A percentile compares a stretch with the other conserved stretches of the same genome.
These are phyloP conservation scores for Scolopax bukidnonensis DNA, from an alignment of 2,797 vertebrate species.

Conservation along the genomic window DNA sequence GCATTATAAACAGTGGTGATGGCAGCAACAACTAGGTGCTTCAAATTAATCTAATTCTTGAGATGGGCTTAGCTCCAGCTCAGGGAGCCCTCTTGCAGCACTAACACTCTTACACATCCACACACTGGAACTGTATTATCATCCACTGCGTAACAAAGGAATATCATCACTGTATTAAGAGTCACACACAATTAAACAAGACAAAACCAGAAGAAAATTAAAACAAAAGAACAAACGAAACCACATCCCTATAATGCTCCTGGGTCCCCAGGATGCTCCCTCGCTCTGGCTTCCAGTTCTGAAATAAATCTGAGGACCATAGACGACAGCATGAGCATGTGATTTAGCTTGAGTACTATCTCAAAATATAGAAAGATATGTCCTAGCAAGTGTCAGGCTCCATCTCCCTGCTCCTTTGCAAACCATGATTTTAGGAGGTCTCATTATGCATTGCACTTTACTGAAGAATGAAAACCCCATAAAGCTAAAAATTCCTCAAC, in stretches of 20 bases:
- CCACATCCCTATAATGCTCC: neutral
- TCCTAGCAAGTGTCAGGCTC: neutral
- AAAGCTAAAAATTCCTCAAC: neutral
- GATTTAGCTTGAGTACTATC: neutral
- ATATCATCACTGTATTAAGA: slow-evolving; percentile 4
- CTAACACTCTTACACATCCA: neutral
- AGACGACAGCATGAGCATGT: neutral
- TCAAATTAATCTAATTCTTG: slow-evolving; percentile 32
- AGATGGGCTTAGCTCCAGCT: slow-evolving; percentile 44
- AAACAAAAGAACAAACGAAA: neutral
- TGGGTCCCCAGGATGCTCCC: slow-evolving; percentile 1
- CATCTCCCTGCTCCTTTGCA: neutral
- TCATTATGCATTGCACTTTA: neutral
- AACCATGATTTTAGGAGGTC: neutral
- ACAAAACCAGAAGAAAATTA: neutral
- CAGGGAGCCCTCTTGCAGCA: slow-evolving; percentile 13
- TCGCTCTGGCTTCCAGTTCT: slow-evolving; percentile 26
- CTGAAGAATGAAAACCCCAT: neutral
- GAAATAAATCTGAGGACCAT: slow-evolving; percentile 2
- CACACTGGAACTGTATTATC: slow-evolving; percentile 13
- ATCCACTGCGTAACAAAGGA: slow-evolving; percentile 39
- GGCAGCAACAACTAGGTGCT: slow-evolving; percentile 8
- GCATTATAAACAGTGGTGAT: neutral
- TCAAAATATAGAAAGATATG: neutral
- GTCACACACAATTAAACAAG: slow-evolving; percentile 29